Evolutionary conservation across 2,888 invertebrate genomes (phyloP).

Genomic region (Barypeithes pellucidus): DNA sequence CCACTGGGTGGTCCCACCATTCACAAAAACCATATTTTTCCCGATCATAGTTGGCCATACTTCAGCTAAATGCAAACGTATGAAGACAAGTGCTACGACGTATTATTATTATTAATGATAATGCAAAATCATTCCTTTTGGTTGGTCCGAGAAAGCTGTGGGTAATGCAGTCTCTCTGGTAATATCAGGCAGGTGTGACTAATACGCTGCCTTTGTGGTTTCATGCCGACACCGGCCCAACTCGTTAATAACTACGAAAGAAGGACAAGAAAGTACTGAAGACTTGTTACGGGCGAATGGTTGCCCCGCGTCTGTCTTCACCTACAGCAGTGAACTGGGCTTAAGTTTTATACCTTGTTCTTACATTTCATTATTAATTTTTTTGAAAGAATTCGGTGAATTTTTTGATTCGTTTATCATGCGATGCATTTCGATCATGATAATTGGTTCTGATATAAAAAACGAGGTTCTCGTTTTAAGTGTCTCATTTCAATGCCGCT

Average conservation of each 20-base stretch:
- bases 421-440: conserved; percentile 35
- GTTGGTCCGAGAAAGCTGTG: conserved; percentile 60
- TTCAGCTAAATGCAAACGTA: conserved; percentile 60
- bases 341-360: conserved; percentile 45
- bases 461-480: conserved; percentile 37
- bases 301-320: conserved; percentile 53
- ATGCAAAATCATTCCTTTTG: conserved; percentile 69
- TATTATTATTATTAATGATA: conserved; percentile 68
- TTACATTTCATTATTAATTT: conserved; percentile 52
- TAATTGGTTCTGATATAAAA: conserved; percentile 37
- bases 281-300: conserved; percentile 38
- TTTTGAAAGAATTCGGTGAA: conserved; percentile 53
- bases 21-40: conserved; percentile 41
- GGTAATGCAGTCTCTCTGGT: conserved; percentile 61
- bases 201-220: conserved; percentile 68
- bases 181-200: conserved; percentile 71
- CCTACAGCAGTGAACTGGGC: conserved; percentile 52
- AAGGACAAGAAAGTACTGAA: conserved; percentile 12
- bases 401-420: conserved; percentile 50
- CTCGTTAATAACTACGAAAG: conserved; percentile 27
- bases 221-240: conserved; percentile 64
- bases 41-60: conserved; percentile 42
- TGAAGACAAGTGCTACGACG: conserved; percentile 60
- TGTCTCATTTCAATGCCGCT: conserved; percentile 41
- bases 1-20: conserved; percentile 32